Evolutionary conservation across 2,113 vertebrate genomes (phyloP), one percentile per base, ranked within the genome.

Genomic region (Corythaeola cristata): DNA sequence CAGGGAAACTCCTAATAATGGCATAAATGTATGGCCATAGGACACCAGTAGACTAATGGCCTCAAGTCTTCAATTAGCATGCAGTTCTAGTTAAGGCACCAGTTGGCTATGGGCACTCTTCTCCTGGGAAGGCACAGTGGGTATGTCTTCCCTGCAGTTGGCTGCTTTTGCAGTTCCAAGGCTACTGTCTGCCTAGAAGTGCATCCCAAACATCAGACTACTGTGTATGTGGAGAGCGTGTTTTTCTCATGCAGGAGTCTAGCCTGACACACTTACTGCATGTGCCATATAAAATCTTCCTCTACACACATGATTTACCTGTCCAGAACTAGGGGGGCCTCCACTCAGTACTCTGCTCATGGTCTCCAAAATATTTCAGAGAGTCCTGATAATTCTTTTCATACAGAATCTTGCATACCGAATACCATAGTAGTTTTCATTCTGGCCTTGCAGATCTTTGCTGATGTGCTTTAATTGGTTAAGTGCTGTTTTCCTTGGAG

Each of bases 1-100:
- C 35, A 69, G 35, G 21, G 10, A 33, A 74, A 27, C 27, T 76
- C 63, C 26, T 12, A 33, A 33, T 12, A 60, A 27, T 52, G 53
- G 32, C 44, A 49, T 74, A 69, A 66, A 21, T 24, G 5, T 39
- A 5, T 35, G 39, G 15, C 39, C 8, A 4, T 8, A 30, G 12
- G 20, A 52, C 6, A 52, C 20, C 17, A 45, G 35, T 16, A 37
- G 44, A 12, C 26, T 58, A 26, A 63, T 1, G 3, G 9, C 45
- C 21, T 28, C 0, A 0, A 50, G 45, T 45, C 50, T 58, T 69
- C 53, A 24, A 6, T 58, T 32, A 55, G 9, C 41, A 23, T 4
- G 32, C 47, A 55, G 37, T 50, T 81, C 53, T 50, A 39, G 17
- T 9, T 0, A 4, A 59, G 56, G 47, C 49, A 60, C 5, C 16